Evolutionary conservation across 2,797 vertebrate genomes (phyloP).

Genomic region (Phataginus tetradactyla): DNA sequence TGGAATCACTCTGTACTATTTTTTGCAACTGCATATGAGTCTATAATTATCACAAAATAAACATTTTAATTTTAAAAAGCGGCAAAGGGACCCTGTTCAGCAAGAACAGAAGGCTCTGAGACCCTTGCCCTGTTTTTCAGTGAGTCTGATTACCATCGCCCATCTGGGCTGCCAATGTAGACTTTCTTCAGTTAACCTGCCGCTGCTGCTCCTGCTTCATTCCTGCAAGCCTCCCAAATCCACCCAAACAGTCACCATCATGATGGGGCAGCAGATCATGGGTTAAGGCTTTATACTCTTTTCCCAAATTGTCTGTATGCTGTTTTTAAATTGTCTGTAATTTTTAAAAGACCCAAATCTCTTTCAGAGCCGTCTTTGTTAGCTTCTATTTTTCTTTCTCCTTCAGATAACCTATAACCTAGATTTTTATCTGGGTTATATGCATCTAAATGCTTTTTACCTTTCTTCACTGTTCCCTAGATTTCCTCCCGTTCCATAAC

Average conservation of each 20-base stretch:
- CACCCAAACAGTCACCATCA: not conserved
- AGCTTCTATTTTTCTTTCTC: slow-evolving; percentile 32
- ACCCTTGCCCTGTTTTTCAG: not conserved
- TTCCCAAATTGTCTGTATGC: not conserved
- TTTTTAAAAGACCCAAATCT: not conserved
- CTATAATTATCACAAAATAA: slow-evolving; percentile 14
- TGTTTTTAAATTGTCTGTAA: not conserved
- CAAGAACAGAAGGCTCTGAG: not conserved
- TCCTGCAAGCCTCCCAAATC: not conserved
- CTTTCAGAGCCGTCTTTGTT: not conserved
- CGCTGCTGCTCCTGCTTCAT: not conserved
- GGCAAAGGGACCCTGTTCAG: not conserved
- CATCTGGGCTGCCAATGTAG: not conserved
- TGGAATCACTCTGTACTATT: not conserved
- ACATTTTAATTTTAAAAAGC: not conserved
- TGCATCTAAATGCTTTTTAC: not conserved
- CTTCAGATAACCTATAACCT: not conserved
- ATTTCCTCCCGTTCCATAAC: not conserved
- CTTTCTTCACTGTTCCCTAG: not conserved
- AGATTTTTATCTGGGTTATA: slow-evolving; percentile 4
- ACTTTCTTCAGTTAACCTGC: slow-evolving; percentile 1
- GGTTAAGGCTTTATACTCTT: not conserved
- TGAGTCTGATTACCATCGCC: not conserved
- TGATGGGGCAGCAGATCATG: not conserved
- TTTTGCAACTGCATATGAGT: slow-evolving; percentile 20